Conservation (phyloP, 1,140 invertebrate genomes). For the Brachionus sp. region DNA sequence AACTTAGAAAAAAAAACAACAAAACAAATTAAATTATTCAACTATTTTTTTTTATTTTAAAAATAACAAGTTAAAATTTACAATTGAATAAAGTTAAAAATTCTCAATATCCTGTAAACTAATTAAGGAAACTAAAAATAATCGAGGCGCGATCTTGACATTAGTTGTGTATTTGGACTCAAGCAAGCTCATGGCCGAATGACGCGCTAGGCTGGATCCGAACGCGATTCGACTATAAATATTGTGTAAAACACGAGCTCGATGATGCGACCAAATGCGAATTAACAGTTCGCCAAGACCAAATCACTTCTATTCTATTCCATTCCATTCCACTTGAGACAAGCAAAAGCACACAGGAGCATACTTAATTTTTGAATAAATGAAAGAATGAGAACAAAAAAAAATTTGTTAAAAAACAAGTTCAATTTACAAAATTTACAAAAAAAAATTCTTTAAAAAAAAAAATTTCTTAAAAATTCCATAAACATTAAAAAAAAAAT, state of each 20-base stretch:
- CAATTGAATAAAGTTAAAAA: not conserved
- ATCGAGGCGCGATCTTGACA: not conserved
- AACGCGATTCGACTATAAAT: not conserved
- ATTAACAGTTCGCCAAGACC: not conserved
- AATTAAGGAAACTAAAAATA: not conserved
- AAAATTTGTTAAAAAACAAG: not conserved
- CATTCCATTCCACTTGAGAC: not conserved
- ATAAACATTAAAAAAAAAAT: not conserved
- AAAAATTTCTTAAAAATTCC: slow-evolving; percentile 10
- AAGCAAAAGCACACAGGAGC: not conserved
- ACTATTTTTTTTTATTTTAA: not conserved
- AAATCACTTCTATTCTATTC: not conserved
- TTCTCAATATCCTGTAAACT: not conserved
- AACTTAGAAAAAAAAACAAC: not conserved
- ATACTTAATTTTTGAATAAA: not conserved
- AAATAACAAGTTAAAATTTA: not conserved
- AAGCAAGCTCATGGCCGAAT: not conserved
- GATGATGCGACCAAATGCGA: not conserved
- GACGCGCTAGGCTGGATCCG: not conserved
- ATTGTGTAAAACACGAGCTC: not conserved
- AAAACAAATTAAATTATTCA: not conserved
- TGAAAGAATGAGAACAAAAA: not conserved
- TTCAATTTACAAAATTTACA: slow-evolving; percentile 32
- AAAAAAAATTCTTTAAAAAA: slow-evolving; percentile 21
- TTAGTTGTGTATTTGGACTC: not conserved